Conservation (phyloP, 2,888 invertebrate species). For the Hemaris fuciformis region DNA sequence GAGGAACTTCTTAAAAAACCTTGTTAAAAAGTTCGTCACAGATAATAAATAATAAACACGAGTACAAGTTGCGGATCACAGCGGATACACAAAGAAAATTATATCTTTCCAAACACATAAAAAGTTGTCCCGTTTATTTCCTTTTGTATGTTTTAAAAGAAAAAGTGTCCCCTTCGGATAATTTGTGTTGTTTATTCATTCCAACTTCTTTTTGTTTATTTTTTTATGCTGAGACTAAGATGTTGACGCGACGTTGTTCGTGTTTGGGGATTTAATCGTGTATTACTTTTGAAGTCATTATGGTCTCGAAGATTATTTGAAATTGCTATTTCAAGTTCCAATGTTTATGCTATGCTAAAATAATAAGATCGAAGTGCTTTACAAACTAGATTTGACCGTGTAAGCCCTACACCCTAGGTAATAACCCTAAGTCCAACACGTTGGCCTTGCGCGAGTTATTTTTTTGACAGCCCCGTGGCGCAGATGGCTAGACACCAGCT, state of each 20-base stretch:
- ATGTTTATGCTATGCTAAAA: too few relatives aligned
- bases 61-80: neutral
- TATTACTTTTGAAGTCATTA: neutral
- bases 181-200: conserved; percentile 6
- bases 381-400: too few relatives aligned
- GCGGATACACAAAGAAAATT: conserved; percentile 12
- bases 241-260: neutral
- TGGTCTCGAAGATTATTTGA: neutral
- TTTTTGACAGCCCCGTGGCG: too few relatives aligned
- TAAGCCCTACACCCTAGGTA: too few relatives aligned
- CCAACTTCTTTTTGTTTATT: neutral
- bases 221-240: neutral
- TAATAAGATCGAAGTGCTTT: too few relatives aligned
- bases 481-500: too few relatives aligned
- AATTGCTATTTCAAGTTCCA: too few relatives aligned
- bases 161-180: conserved; percentile 1
- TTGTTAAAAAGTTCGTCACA: neutral
- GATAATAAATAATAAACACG: conserved; percentile 16
- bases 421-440: too few relatives aligned
- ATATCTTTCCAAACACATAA: conserved; percentile 14
- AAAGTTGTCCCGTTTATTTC: conserved; percentile 1
- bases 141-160: conserved; percentile 6
- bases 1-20: neutral
- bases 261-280: neutral
- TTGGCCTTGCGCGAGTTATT: too few relatives aligned